Base-by-base conservation (phyloP, 2,113 vertebrate genomes). In the Cebidichthys violaceus region DNA sequence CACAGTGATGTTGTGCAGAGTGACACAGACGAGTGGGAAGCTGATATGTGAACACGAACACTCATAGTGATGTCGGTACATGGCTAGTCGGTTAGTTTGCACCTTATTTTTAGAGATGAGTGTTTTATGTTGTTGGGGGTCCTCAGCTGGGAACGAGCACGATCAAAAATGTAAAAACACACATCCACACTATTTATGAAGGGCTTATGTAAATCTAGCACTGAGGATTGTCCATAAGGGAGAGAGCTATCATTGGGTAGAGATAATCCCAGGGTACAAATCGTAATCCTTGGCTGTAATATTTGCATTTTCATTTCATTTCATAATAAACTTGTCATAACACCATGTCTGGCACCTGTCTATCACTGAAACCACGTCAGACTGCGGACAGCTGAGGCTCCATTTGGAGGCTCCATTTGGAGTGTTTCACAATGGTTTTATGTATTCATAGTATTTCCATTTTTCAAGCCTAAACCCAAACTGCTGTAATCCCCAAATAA, bases 401-500 rank as follows among this genome's bases (percentile, higher is more conserved):
- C 18, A 15, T 71, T 77, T 54, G 73, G 14, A 55, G 11, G n/a
- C 64, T 67, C 8, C 18, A 15, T 71, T 77, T 54, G 73, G 14
- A n/a, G n/a, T n/a, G 50, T 74, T 84, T 43, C 24, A 70, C 66
- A 79, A 64, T 57, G 15, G 6, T 71, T 81, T 74, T 77, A 55
- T 55, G n/a, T 52, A 15, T 64, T 79, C 41, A 52, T 47, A 65
- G 33, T 70, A 35, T 88, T 83, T 86, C 41, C 52, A 2, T 66
- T 75, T 87, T 75, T 15, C 37, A 22, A 37, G 22, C 45, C 33
- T 54, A 54, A 86, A 27, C 68, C 39, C 45, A 76, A 87, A 86
- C 33, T 33, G 52, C 43, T 81, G 59, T 87, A 87, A 92, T 90
- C 79, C 83, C 4, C 4, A 24, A 62, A 27, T 86, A 91, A 91